A percentile compares a stretch with the other conserved stretches of the same genome.
Evolutionary conservation across 2,113 vertebrate genomes (phyloP).

Genomic region (Gobiocypris rarus): DNA sequence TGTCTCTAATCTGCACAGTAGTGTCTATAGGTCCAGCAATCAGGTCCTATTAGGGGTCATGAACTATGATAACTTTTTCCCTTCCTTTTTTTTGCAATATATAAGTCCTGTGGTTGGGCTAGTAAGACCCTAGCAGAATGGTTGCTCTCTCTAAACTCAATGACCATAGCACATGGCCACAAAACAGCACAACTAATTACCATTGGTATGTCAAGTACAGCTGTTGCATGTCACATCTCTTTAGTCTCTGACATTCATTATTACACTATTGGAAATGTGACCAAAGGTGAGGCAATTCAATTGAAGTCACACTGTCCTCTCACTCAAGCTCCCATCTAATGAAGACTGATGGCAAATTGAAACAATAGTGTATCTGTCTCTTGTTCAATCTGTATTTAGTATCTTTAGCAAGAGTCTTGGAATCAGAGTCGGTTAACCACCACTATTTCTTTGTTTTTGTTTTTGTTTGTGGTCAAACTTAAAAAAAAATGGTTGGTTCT

Average conservation of each 20-base stretch:
- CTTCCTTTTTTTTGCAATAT: neutral
- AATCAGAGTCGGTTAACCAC: conserved; percentile 11
- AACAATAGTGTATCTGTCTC: neutral
- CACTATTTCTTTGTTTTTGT: neutral
- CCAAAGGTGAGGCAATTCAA: conserved; percentile 13
- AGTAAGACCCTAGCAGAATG: neutral
- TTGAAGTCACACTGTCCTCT: conserved; percentile 9
- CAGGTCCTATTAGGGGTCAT: neutral
- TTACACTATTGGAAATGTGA: neutral
- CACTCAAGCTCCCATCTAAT: neutral
- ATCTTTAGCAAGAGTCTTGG: neutral
- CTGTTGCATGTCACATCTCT: conserved; percentile 35
- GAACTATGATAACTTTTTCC: neutral
- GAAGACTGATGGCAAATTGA: neutral
- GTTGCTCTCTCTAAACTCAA: conserved; percentile 12
- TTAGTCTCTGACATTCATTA: conserved; percentile 35
- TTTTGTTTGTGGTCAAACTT: neutral
- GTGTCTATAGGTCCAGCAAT: neutral
- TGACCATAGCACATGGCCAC: neutral
- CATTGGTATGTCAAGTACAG: conserved; percentile 15
- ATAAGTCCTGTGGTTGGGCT: neutral
- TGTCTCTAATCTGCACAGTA: neutral
- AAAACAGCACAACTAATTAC: conserved; percentile 9
- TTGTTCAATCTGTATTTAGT: neutral
- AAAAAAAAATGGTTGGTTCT: too few relatives aligned